Evolutionary conservation across 2,797 vertebrate species (phyloP).

Genomic region (Anomalospiza imberbis): DNA sequence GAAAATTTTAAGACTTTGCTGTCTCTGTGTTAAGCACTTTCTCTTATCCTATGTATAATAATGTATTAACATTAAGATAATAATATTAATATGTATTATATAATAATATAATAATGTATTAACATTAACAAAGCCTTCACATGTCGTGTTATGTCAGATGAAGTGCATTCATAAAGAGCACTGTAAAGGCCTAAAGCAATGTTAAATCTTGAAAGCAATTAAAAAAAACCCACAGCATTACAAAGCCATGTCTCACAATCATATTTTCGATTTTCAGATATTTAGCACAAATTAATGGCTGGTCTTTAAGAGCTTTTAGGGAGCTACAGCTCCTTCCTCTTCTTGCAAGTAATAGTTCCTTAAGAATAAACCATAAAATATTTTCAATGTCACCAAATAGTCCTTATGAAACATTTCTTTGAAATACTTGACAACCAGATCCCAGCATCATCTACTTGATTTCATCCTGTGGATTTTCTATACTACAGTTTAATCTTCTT

Average conservation of each 20-base stretch:
- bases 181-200: background rate
- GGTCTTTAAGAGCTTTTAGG: background rate
- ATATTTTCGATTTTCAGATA: background rate
- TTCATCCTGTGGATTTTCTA: background rate
- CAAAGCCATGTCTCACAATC: background rate
- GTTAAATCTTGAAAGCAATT: background rate
- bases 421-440: background rate
- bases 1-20: background rate
- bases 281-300: background rate
- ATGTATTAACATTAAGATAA: background rate
- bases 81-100: too few species aligned
- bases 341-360: background rate
- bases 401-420: background rate
- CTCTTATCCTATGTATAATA: background rate
- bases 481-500: background rate
- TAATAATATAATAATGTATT: background rate
- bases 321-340: background rate
- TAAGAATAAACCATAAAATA: background rate
- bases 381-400: background rate
- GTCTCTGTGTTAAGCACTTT: background rate
- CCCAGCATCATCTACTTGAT: background rate
- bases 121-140: background rate
- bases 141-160: background rate
- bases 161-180: background rate
- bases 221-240: background rate